Base-by-base conservation (phyloP, 2,888 invertebrate species). In the Hipparchia sbordonii region DNA sequence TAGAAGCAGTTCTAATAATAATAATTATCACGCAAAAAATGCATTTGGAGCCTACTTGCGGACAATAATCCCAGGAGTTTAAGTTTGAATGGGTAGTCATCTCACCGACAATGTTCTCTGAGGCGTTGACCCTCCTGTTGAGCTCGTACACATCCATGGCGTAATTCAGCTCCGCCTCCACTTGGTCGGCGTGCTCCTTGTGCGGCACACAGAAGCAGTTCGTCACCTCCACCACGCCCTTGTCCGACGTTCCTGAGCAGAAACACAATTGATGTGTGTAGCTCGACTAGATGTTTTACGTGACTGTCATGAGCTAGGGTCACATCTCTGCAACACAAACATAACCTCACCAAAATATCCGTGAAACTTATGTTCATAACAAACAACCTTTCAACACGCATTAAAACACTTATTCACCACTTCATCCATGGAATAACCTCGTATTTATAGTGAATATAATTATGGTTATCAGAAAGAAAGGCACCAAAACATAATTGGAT, bases 171-270 rank as follows among this genome's bases (percentile, higher is more conserved):
- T 99, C 99, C 6, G 99, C 98, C 85, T 99, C 99, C n/a, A 99
- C 99, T 94, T 98, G 96, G 89, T 99, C 99, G 79, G 98, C 98
- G 82, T 98, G 97, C 91, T 99, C 99, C 90, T 99, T 99, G 90
- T 99, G 99, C 0, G 99, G 99, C 67, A 99, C 99, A 85, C 99
- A 98, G 93, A 99, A 99, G 88, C 99, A 99, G 87, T 99, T 99
- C 12, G 99, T 99, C 61, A 99, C 98, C 94, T 99, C 99, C 70
- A 99, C 98, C 73, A 97, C 95, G 73, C 98, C 98, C 90, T 98
- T 98, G 83, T 98, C 98, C 60, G 96, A 95, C 56, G 96, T 96
- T 70, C 98, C 98, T 98, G 87, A 72, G 85, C 86, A 73, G 51
- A 45, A 70, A 71, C 59, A 72, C 61, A 63, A 39, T 39, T 39